Evolutionary conservation across 1,140 invertebrate species (phyloP).

Genomic region (Marisa cornuarietis): DNA sequence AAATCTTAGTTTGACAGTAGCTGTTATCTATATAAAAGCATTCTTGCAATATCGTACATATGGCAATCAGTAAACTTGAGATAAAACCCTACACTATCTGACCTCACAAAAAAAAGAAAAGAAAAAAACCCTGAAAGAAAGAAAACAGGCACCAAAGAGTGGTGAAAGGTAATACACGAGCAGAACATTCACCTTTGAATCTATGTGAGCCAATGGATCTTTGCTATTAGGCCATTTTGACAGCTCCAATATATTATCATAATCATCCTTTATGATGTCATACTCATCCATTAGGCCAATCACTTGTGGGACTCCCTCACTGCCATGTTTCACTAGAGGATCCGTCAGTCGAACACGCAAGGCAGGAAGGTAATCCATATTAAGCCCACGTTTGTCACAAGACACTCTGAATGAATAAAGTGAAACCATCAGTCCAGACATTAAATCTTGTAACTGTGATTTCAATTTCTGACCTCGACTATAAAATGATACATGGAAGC

Average conservation of each 20-base stretch:
- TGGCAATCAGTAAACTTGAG: no score
- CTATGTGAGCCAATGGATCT: conserved; percentile 80
- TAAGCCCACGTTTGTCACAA: conserved; percentile 57
- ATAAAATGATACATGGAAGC: no score
- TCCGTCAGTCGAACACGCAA: conserved; percentile 77
- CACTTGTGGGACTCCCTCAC: conserved; percentile 75
- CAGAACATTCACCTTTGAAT: conserved; percentile 75
- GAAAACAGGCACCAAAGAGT: background rate
- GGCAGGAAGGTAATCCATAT: conserved; percentile 80
- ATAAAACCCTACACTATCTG: no score
- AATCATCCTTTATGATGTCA: conserved; percentile 87
- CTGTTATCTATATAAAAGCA: background rate
- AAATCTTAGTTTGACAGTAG: no score
- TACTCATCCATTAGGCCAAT: conserved; percentile 82
- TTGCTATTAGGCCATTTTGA: conserved; percentile 82
- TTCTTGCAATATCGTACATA: background rate
- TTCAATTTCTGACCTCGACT: background rate
- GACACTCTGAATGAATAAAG: conserved; percentile 48
- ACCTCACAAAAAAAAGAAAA: background rate
- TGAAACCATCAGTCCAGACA: background rate
- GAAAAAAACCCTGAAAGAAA: background rate
- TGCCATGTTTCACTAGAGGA: conserved; percentile 77
- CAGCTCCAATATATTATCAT: conserved; percentile 87
- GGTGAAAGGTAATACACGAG: background rate
- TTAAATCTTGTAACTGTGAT: background rate